phyloP scores from a whole-genome alignment of 2,888 invertebrate species.

The Drosophila greeni region DNA sequence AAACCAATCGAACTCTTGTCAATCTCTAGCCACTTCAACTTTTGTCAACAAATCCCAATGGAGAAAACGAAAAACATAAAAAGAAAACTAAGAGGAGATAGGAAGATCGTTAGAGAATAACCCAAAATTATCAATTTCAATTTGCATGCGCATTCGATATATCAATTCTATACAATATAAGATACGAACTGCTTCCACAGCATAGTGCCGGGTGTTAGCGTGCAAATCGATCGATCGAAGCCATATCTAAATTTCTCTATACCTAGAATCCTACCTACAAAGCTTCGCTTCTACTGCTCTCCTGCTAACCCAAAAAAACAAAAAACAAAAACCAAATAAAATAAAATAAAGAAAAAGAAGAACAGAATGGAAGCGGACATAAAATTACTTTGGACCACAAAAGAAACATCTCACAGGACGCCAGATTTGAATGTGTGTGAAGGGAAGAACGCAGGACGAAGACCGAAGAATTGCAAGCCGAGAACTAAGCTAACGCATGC shows the following conservation, averaged over 20 bases:
- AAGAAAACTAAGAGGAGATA: not conserved
- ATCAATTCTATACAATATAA: conserved; percentile 35
- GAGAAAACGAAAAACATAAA: not conserved
- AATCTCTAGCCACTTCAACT: conserved; percentile 62
- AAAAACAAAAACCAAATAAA: not conserved
- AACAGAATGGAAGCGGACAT: conserved; percentile 8
- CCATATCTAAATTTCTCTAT: conserved; percentile 42
- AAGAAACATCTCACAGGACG: conserved; percentile 50
- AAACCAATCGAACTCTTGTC: conserved; percentile 36
- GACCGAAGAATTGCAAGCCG: conserved; percentile 17
- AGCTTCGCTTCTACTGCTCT: conserved; percentile 43
- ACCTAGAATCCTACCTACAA: conserved; percentile 44
- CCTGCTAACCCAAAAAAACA: conserved; percentile 11
- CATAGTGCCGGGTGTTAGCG: conserved; percentile 29
- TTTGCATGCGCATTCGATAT: conserved; percentile 36
- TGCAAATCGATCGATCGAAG: conserved; percentile 43
- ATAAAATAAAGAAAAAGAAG: not conserved
- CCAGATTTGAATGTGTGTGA: conserved; percentile 25
- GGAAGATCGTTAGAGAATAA: conserved; percentile 14
- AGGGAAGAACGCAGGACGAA: not conserved
- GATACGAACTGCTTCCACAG: conserved; percentile 32
- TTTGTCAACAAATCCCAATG: conserved; percentile 47
- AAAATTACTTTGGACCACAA: conserved; percentile 56
- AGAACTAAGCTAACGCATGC: conserved; percentile 45
- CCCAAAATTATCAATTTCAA: conserved; percentile 33